phyloP scores from a whole-genome alignment of 2,113 vertebrate species.

The Amphilophus citrinellus region DNA sequence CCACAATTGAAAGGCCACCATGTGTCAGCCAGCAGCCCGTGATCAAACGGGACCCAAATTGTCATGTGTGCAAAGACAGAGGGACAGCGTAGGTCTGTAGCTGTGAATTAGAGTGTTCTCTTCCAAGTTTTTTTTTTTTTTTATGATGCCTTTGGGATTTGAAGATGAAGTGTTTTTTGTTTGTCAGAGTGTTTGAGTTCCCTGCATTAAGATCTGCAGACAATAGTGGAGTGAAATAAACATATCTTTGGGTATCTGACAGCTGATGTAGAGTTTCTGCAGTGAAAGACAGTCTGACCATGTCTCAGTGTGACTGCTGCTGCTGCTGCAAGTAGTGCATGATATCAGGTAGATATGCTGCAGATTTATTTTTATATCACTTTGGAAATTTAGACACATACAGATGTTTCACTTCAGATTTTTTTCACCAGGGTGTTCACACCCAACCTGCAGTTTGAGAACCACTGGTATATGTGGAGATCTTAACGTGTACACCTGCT shows the following conservation, averaged over 20 bases:
- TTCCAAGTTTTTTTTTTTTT: not conserved
- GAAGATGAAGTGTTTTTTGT: conserved; percentile 25
- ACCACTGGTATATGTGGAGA: not conserved
- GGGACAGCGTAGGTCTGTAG: conserved; percentile 5
- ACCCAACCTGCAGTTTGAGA: not conserved
- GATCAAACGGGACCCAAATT: conserved; percentile 41
- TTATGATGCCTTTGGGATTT: conserved; percentile 23
- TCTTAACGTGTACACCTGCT: no score
- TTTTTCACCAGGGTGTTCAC: not conserved
- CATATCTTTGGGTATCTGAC: not conserved
- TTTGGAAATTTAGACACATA: not conserved
- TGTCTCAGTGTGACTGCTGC: not conserved
- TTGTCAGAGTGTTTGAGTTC: conserved; percentile 18
- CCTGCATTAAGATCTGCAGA: not conserved
- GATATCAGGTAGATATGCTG: not conserved
- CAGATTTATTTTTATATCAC: conserved; percentile 1
- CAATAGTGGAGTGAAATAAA: not conserved
- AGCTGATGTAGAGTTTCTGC: conserved; percentile 9
- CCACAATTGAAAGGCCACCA: conserved; percentile 62
- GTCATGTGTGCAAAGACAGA: conserved; percentile 23
- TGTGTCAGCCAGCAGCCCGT: conserved; percentile 46
- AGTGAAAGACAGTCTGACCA: not conserved
- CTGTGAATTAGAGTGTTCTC: conserved; percentile 21
- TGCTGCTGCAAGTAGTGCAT: not conserved
- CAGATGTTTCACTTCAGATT: not conserved